Evolutionary conservation across 1,140 invertebrate species (phyloP).

Genomic region (Papilio dardanus): DNA sequence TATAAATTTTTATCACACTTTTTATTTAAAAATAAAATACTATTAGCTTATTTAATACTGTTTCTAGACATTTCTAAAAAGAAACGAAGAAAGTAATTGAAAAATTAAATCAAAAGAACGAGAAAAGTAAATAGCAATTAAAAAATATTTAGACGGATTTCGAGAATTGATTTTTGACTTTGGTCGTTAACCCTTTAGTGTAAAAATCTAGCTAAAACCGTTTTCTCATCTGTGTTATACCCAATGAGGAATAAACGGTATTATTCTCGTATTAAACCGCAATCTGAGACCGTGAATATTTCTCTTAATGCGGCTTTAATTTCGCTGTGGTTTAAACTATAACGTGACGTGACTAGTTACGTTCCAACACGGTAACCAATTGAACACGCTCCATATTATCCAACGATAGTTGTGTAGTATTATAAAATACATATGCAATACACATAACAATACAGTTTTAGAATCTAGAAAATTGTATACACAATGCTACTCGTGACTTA

Average conservation of each 20-base stretch:
- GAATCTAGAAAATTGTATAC: no score
- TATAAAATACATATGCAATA: constrained; percentile 19
- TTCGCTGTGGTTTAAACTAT: constrained; percentile 5
- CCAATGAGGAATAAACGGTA: not conserved
- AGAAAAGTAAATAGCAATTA: not conserved
- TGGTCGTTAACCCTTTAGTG: not conserved
- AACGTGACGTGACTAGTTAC: constrained; percentile 14
- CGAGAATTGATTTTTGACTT: not conserved
- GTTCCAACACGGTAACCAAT: constrained; percentile 21
- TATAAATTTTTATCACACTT: constrained; percentile 4
- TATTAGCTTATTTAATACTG: not conserved
- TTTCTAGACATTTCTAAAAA: not conserved
- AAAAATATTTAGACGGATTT: not conserved
- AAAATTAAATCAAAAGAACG: no score
- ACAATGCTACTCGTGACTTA: no score
- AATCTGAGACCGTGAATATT: constrained; percentile 8
- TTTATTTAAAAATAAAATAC: not conserved
- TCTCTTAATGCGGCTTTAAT: constrained; percentile 13
- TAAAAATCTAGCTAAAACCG: not conserved
- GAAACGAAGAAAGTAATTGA: no score
- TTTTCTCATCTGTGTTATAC: not conserved
- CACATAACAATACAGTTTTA: not conserved
- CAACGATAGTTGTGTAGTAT: constrained; percentile 11
- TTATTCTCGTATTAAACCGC: not conserved
- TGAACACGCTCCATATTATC: constrained; percentile 23